phyloP scores from a whole-genome alignment of 2,888 invertebrate species.

The Chymomyza fuscimana region DNA sequence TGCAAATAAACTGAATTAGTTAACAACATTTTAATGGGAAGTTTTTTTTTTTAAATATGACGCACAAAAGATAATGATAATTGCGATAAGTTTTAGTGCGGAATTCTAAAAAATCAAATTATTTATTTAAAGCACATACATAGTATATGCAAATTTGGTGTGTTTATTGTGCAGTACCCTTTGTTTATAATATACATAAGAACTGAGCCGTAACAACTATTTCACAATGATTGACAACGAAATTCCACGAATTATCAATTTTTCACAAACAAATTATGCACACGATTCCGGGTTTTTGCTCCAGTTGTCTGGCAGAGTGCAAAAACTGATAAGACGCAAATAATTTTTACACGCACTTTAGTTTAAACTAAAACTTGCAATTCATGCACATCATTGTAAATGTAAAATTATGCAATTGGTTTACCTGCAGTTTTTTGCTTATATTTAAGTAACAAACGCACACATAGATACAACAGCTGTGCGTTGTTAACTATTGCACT shows the following conservation, averaged over 20 bases:
- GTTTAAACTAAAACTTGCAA: slow-evolving; percentile 37
- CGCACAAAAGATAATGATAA: too few relatives aligned
- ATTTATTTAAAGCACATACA: background rate
- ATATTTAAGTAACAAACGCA: background rate
- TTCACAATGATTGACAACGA: background rate
- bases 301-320: slow-evolving; percentile 23
- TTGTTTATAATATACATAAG: background rate
- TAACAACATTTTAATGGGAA: slow-evolving; percentile 7
- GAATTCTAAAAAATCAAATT: too few relatives aligned
- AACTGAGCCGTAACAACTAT: background rate
- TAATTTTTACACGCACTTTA: background rate
- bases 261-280: background rate
- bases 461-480: background rate
- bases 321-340: slow-evolving; percentile 39
- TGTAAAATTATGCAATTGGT: slow-evolving; percentile 52
- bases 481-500: background rate
- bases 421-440: background rate
- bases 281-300: background rate
- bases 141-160: background rate
- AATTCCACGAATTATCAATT: background rate
- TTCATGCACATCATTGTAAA: slow-evolving; percentile 27
- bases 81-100: too few relatives aligned
- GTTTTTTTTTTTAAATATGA: background rate
- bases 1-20: background rate
- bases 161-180: background rate